phyloP scores from a whole-genome alignment of 2,888 invertebrate genomes.

The Andricus quercusramuli region DNA sequence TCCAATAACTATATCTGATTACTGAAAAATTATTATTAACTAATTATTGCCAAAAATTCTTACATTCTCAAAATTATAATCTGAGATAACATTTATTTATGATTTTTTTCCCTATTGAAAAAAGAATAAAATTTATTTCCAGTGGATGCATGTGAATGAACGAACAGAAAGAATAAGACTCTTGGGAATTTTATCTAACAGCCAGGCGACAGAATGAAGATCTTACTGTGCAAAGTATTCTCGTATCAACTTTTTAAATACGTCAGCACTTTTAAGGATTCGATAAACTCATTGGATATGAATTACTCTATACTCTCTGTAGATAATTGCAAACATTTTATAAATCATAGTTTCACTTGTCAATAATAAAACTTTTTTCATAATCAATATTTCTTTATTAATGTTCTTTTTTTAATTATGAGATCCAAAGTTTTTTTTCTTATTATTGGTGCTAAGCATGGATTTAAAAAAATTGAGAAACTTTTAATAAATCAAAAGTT shows the following conservation, averaged over 20 bases:
- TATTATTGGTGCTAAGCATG: too few relatives aligned
- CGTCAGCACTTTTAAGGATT: constrained; percentile 1
- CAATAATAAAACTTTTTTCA: too few relatives aligned
- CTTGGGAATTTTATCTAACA: constrained; percentile 5
- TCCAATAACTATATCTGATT: too few relatives aligned
- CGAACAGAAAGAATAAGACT: background rate
- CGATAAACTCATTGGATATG: background rate
- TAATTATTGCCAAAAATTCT: too few relatives aligned
- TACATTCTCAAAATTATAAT: too few relatives aligned
- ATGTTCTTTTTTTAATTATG: too few relatives aligned
- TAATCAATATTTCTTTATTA: too few relatives aligned
- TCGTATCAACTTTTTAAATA: background rate
- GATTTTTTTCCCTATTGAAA: background rate
- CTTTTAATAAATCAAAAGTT: too few relatives aligned
- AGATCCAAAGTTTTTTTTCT: too few relatives aligned
- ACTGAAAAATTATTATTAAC: too few relatives aligned
- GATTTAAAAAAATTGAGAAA: too few relatives aligned
- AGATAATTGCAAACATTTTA: background rate
- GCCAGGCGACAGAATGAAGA: background rate
- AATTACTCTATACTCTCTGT: background rate
- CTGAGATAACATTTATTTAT: background rate
- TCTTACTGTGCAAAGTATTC: background rate
- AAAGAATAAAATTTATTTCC: background rate
- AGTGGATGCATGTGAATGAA: background rate
- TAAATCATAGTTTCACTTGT: too few relatives aligned